Evolutionary conservation across 2,113 vertebrate genomes (phyloP).

Genomic region (Falco punctatus): DNA sequence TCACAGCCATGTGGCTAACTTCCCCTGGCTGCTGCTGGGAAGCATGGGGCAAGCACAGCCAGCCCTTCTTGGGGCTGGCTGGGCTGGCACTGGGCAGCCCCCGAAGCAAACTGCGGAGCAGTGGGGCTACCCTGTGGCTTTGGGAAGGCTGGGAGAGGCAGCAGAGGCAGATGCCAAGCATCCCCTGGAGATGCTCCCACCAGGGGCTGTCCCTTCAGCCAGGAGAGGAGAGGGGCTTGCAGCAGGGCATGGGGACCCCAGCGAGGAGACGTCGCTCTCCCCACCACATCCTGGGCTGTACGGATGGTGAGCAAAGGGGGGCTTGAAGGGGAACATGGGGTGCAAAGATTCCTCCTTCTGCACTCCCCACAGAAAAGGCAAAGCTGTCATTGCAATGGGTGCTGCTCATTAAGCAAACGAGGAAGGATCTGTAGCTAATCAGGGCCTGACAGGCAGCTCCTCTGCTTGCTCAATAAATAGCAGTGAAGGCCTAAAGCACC

Average conservation of each 20-base stretch:
- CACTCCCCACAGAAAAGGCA: not conserved
- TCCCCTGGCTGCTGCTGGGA: not conserved
- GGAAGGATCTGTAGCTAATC: not conserved
- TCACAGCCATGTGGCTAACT: not conserved
- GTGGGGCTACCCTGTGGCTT: fast-evolving
- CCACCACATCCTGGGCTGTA: not conserved
- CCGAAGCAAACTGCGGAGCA: not conserved
- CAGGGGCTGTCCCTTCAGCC: not conserved
- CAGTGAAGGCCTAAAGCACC: not conserved
- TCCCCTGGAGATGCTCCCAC: not conserved
- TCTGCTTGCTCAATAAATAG: not conserved
- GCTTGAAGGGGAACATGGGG: not conserved
- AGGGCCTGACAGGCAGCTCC: not conserved
- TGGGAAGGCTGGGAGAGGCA: not conserved
- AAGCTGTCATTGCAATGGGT: not conserved
- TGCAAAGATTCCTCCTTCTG: not conserved
- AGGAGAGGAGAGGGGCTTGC: not conserved
- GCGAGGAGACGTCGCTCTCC: fast-evolving
- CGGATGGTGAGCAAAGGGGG: not conserved
- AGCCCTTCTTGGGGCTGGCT: too few relatives aligned
- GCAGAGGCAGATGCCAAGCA: not conserved
- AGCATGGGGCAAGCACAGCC: fast-evolving
- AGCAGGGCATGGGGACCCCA: not conserved
- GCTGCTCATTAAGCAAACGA: not conserved
- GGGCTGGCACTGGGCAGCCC: not conserved